Evolutionary conservation across 2,113 vertebrate species (phyloP), one percentile per base, ranked within the genome.

Genomic region (Colistium nudipinnis): DNA sequence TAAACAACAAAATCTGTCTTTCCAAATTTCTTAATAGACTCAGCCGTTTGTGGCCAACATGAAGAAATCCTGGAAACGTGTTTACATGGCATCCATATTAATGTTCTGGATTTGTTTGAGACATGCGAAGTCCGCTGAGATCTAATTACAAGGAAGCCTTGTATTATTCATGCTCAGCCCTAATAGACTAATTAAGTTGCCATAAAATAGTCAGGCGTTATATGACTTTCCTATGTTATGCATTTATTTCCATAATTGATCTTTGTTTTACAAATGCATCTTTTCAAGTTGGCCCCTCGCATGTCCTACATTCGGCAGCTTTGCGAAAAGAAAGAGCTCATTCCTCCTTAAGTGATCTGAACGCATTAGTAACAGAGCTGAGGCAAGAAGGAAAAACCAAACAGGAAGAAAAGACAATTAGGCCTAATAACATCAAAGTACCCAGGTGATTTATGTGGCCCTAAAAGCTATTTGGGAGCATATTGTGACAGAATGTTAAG

Each of bases 121-220:
- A 89, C 83, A 83, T 85, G 81, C 85, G 27, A 70, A 70, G 83
- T 91, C 90, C 83, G 35, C 70, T 4, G 90, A 91, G 89, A 89
- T 88, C 84, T 78, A 87, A 88, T 91, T 91, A 92, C 74, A 81
- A 63, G 49, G 16, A 82, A 82, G 56, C 14, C 28, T 48, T 87
- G 64, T 82, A 82, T 89, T 90, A 88, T 92, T 91, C 88, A 92
- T 85, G 86, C 45, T 57, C 60, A 79, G 73, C 80, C 87, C 88
- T 89, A 89, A 89, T 87, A 88, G 87, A 85, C 87, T 88, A 76
- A 90, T 90, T 89, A 80, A 85, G 83, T 86, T 74, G 81, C 88
- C 72, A 78, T 85, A 78, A 90, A 82, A 87, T 62, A 75, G 72
- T 74, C 43, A 76, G 63, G 45, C 48, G 28, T 27, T 73, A 70